Evolutionary conservation across 1,140 invertebrate genomes (phyloP), one percentile per base, ranked within the genome.

Genomic region (Trissolcus basalis): DNA sequence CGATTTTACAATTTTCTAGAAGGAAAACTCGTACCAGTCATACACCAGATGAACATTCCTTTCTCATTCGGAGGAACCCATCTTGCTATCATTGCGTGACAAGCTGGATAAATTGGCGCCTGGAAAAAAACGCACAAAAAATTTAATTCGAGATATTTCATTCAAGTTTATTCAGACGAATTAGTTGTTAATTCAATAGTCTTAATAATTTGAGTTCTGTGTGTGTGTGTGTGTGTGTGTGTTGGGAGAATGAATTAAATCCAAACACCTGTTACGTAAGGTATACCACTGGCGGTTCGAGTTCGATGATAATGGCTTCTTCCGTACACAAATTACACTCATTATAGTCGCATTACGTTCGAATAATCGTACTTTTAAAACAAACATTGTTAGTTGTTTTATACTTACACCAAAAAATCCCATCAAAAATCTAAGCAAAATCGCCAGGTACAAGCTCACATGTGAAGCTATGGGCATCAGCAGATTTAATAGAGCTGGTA

Each of bases 21-120:
- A n/a, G n/a, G n/a, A n/a, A n/a, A n/a, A n/a, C n/a, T n/a, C n/a
- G n/a, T 82, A 87, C 85, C 86, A 82, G 85, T 86, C 81, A 94
- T 89, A 10, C 92, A 91, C 79, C 92, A 92, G 0, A 93, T 90
- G 80, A 94, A 94, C 86, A 93, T 93, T 49, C 93, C 93, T 82
- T 93, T 94, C 79, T 94, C 93, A 12, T 90, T 90, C n/a, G 93
- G 93, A 8, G 93, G 93, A 0, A 92, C 91, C 93, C 93, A 94
- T 78, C 91, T 89, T 0, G 93, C 92, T 27, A 94, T 92, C 77
- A 94, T 85, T 27, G 90, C 92, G 71, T 94, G 93, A 11, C 93
- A 87, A 10, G 92, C 90, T 6, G 93, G 93, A 89, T 94, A 94
- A 43, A 93, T 87, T 5, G 92, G 91, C 4, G 92, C 93, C 92